Base-by-base conservation (phyloP, 2,797 vertebrate genomes). In the Poecilia gillii region DNA sequence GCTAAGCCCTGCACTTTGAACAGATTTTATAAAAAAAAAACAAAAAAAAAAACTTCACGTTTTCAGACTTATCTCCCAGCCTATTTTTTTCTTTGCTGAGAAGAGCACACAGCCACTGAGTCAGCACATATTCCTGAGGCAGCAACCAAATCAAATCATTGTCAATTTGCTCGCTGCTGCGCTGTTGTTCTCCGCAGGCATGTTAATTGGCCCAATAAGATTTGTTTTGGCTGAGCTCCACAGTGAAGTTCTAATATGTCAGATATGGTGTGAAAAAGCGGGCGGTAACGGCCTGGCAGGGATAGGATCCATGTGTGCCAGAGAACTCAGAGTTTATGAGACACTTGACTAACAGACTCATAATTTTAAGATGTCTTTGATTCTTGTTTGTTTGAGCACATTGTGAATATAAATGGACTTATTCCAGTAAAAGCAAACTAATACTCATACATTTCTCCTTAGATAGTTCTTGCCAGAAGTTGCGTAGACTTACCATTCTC, bases 291-390 rank as follows among this genome's bases (percentile, higher is more conserved):
- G 73, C 39, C n/a, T 86, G 87, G 84, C 74, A 3, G 20, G 47
- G 39, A 70, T 13, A 36, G n/a, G 23, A 59, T 36, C 11, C 23
- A 5, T 8, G 47, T 43, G 36, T 78, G 81, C 79, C 83, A 90
- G 78, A 82, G 74, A 80, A 57, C 78, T 18, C 46, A 33, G 46
- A 43, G n/a, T 89, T 87, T 85, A 85, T 80, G 73, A 83, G 81
- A 78, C 43, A 53, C 74, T 81, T 84, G 77, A 62, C 57, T 73
- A 68, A 7, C 8, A 47, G 3, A 66, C 47, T 73, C 16, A 46
- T 36, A 41, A 43, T 79, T 66, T 23, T 73, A 55, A 31, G 14
- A 41, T 78, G 57, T 74, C 20, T 74, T 64, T 77, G 64, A 4
- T 68, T 68, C 62, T 66, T 66, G 51, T 53, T 64, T 41, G 64